A percentile compares a stretch with the other conserved stretches of the same genome.
Evolutionary conservation across 2,113 vertebrate species (phyloP).

Genomic region (Coptodon rendalli): DNA sequence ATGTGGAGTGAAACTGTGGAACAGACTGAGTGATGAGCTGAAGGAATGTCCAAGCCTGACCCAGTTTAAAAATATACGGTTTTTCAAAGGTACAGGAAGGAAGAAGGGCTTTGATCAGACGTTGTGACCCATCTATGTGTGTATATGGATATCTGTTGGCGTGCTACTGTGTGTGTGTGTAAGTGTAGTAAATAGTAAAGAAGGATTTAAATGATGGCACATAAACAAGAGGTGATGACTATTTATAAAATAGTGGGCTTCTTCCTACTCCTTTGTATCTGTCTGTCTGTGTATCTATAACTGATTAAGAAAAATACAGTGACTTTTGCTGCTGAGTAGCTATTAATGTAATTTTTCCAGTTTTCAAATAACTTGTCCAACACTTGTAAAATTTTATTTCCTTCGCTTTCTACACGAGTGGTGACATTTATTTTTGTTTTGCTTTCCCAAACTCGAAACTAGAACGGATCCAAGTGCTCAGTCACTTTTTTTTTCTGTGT

Average conservation of each 20-base stretch:
- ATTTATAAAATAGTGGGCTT: not conserved
- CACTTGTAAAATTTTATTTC: not conserved
- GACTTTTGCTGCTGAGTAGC: not conserved
- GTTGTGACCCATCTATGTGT: not conserved
- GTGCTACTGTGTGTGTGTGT: not conserved
- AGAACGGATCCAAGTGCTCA: not conserved
- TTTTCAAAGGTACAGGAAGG: not conserved
- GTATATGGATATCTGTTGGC: not conserved
- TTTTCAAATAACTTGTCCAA: not conserved
- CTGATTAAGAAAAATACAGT: not conserved
- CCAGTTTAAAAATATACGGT: not conserved
- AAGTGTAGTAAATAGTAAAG: not conserved
- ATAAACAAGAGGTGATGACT: not conserved
- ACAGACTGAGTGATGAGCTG: not conserved
- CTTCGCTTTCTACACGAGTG: not conserved
- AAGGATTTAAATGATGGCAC: not conserved
- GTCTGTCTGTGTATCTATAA: not conserved
- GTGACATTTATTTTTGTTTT: not conserved
- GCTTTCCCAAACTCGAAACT: not conserved
- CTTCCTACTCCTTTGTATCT: not conserved
- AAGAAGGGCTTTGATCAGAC: not conserved
- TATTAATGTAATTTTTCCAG: not conserved
- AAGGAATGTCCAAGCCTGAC: not conserved
- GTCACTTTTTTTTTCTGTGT: not conserved
- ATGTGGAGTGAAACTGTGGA: not conserved